Conservation (phyloP, 2,113 vertebrate species). For the Esox niger region DNA sequence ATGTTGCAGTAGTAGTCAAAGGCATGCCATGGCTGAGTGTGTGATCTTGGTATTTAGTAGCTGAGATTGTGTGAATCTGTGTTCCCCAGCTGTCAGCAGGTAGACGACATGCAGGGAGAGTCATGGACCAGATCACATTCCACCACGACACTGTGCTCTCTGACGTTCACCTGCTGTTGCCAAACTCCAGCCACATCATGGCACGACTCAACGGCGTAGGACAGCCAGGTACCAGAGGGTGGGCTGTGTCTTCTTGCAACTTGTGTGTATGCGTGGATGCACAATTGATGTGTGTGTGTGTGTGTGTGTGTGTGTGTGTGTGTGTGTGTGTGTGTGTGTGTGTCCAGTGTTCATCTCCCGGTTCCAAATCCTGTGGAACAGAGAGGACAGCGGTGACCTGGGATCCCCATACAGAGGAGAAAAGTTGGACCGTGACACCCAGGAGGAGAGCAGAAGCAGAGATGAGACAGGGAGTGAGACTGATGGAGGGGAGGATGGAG, state of each 20-base stretch:
- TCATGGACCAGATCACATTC: constrained; percentile 80
- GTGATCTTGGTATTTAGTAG: background rate
- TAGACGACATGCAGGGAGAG: constrained; percentile 26
- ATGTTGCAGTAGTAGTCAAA: no score
- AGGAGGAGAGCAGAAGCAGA: constrained; percentile 3
- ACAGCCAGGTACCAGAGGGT: constrained; percentile 75
- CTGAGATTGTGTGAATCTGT: no score
- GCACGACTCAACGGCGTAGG: constrained; percentile 78
- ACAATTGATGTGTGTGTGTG: background rate
- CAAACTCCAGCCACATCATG: constrained; percentile 79
- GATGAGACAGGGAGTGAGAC: constrained; percentile 4
- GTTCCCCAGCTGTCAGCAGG: background rate
- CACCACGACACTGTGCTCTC: constrained; percentile 82
- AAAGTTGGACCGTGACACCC: background rate
- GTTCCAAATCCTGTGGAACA: constrained; percentile 78
- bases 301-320: constrained; percentile 3
- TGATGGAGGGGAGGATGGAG: constrained; percentile 7
- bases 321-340: background rate
- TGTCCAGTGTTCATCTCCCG: constrained; percentile 60
- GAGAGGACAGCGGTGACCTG: constrained; percentile 3
- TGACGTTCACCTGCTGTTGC: constrained; percentile 79
- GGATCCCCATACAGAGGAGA: background rate
- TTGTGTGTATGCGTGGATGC: no score
- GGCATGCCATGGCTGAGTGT: background rate
- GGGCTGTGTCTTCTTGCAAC: background rate